Base-by-base conservation (phyloP, 2,797 vertebrate species). In the Lycodopsis pacificus region DNA sequence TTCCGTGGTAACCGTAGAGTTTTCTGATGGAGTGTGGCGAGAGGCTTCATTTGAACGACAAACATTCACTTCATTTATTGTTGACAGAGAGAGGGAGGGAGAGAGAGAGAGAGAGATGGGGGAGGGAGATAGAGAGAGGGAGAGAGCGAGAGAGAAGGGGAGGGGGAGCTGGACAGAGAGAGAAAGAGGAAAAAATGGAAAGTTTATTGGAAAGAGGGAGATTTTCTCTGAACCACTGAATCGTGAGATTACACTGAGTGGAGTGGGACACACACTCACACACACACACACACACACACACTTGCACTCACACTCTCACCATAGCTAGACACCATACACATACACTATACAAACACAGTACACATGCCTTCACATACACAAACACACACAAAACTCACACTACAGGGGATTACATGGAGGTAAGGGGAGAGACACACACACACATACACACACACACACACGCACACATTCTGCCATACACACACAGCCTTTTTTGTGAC, bases 191-290 rank as follows among this genome's bases (percentile, higher is more conserved):
- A 86, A 86, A 90, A 91, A 88, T 68, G 7, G 53, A 71, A 77
- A 89, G 86, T 93, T 94, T 93, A 94, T 93, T 93, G 90, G 90
- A 92, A 92, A 93, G 85, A 83, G 77, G 81, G 90, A 94, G 94
- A 95, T 95, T 95, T 93, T 94, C 91, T 95, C 91, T 92, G 90
- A 95, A 89, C 87, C 94, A 95, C 86, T 94, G 95, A 94, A 81
- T 94, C 92, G 89, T 95, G 94, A 95, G 94, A 95, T 96, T 96
- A 91, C 91, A 91, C 89, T 87, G 89, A 86, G 86, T 88, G 81
- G 88, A 86, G 81, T 83, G 85, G 83, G 88, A 81, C 81, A 79
- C 25, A 65, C 77, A 57, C 66, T 62, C 77, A 64, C 62, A 46
- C 65, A 63, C 74, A 53, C 73, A 73, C 74, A 64, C 62, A 46